Percentiles rank a stretch among this genome's conserved stretches.
These are phyloP conservation scores for Catagonus wagneri DNA, from an alignment of 2,113 vertebrate genomes.

Conservation along the genomic window DNA sequence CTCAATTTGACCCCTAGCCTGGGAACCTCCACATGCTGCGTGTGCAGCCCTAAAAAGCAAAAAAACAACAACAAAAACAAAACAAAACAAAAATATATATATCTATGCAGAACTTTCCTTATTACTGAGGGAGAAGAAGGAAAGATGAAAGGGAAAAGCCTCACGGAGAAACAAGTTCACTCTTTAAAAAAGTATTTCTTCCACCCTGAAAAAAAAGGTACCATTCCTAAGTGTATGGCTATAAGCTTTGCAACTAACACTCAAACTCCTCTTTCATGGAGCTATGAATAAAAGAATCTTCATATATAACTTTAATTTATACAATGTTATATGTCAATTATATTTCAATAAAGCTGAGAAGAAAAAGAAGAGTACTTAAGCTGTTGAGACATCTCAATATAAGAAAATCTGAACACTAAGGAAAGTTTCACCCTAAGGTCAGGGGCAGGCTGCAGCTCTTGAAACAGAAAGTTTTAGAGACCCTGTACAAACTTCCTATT, in stretches of 20 bases:
- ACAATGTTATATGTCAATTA: neutral
- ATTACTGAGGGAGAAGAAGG: neutral
- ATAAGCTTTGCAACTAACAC: neutral
- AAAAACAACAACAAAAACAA: no score
- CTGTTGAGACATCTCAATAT: neutral
- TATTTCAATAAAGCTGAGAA: neutral
- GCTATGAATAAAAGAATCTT: neutral
- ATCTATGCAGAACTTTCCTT: slow-evolving; percentile 24
- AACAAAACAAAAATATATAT: no score
- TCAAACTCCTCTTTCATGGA: neutral
- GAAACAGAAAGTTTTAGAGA: neutral
- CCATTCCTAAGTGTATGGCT: neutral
- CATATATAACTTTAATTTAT: neutral
- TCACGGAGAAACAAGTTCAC: slow-evolving; percentile 6
- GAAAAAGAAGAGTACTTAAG: neutral
- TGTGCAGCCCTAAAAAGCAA: no score
- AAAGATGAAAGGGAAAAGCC: neutral
- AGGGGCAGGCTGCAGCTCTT: neutral
- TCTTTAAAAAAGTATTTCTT: neutral
- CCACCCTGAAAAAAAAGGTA: neutral
- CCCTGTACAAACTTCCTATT: neutral
- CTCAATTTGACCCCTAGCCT: no score
- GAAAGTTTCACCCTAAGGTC: neutral
- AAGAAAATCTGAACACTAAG: neutral
- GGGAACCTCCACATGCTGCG: no score